Evolutionary conservation across 2,113 vertebrate species (phyloP).

Genomic region (Syrrhaptes paradoxus): DNA sequence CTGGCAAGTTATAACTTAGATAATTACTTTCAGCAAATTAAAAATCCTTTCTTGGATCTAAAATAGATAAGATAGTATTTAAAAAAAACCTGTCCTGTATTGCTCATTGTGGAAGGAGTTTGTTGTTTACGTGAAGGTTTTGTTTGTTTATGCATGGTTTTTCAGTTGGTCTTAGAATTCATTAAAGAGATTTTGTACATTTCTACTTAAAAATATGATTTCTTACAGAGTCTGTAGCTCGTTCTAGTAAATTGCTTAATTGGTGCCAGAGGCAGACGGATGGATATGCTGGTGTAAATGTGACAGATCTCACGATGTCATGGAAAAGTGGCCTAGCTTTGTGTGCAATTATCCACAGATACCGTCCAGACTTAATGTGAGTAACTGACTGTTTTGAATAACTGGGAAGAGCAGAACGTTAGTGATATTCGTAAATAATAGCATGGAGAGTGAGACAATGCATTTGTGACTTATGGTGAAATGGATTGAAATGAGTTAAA

Average conservation of each 20-base stretch:
- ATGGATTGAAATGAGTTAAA: background rate
- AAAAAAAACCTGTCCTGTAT: background rate
- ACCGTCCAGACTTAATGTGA: constrained; percentile 96
- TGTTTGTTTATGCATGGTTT: background rate
- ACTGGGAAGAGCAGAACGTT: background rate
- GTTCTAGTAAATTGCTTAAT: constrained; percentile 92
- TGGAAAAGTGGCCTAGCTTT: constrained; percentile 98
- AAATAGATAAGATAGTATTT: background rate
- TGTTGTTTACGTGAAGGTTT: background rate
- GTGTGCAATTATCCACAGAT: constrained; percentile 94
- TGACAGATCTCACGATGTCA: constrained; percentile 93
- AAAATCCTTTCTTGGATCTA: background rate
- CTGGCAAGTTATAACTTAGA: background rate
- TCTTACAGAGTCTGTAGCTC: constrained; percentile 89
- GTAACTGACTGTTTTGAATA: constrained; percentile 40
- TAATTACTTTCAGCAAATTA: background rate
- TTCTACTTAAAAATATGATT: background rate
- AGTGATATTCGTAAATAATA: background rate
- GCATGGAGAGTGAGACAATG: background rate
- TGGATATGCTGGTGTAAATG: constrained; percentile 89
- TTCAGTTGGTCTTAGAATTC: background rate
- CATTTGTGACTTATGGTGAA: background rate
- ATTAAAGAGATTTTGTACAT: background rate
- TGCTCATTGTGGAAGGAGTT: background rate
- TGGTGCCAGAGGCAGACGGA: constrained; percentile 99